Conservation (phyloP, 2,113 vertebrate genomes). For the Hypocryptadius cinnamomeus region DNA sequence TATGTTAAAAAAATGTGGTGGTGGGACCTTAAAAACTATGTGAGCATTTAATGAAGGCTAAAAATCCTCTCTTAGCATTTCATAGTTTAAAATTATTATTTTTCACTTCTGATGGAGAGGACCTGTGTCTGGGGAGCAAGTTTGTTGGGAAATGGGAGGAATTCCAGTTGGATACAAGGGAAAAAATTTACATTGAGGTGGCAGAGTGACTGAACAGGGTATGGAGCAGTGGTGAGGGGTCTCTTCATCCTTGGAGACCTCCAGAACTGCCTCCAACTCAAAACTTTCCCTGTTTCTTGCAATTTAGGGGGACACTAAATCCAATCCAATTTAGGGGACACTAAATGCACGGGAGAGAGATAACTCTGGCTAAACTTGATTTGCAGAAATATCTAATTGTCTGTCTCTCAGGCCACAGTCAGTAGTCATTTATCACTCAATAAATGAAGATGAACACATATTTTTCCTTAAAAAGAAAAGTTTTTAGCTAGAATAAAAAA, state of each 20-base stretch:
- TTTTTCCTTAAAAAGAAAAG: neutral
- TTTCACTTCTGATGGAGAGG: neutral
- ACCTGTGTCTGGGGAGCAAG: neutral
- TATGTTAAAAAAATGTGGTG: neutral
- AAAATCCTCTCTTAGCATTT: neutral
- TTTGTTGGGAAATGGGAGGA: neutral
- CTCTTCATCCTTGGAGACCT: neutral
- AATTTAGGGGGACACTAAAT: too few species aligned
- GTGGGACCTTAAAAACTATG: neutral
- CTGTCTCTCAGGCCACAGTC: neutral
- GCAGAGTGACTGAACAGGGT: neutral
- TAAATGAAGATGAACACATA: neutral
- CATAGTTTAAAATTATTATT: neutral
- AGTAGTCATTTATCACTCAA: neutral
- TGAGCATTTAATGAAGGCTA: neutral
- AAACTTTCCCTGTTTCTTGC: neutral
- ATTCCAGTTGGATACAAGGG: neutral
- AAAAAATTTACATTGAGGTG: rapidly evolving
- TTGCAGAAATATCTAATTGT: neutral
- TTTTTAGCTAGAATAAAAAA: neutral
- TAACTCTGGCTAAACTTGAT: neutral
- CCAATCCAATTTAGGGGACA: too few species aligned
- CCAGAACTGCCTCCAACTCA: neutral
- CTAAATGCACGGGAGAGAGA: neutral
- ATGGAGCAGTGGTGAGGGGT: neutral